Evolutionary conservation across 2,113 vertebrate genomes (phyloP).

Genomic region (Hydrolagus affinis): DNA sequence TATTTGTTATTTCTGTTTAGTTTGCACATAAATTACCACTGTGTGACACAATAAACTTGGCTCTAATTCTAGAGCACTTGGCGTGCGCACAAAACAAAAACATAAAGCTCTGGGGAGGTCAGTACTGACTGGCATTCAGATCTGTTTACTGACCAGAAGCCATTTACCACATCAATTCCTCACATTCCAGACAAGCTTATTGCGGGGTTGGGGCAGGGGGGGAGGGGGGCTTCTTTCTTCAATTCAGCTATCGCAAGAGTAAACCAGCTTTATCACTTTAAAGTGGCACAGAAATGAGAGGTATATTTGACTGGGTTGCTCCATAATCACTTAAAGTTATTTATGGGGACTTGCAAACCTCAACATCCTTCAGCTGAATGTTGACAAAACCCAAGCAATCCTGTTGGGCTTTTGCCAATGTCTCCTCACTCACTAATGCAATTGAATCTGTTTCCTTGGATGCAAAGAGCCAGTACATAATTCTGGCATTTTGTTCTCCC

Average conservation of each 20-base stretch:
- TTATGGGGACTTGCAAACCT: not conserved
- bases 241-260: slow-evolving; percentile 28
- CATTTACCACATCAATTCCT: slow-evolving; percentile 21
- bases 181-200: slow-evolving; percentile 22
- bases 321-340: not conserved
- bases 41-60: slow-evolving; percentile 2
- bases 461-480: too few species aligned
- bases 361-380: too few species aligned
- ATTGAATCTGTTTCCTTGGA: too few species aligned
- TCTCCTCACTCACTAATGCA: too few species aligned
- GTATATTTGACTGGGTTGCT: not conserved
- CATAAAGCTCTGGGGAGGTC: slow-evolving; percentile 34
- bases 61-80: not conserved
- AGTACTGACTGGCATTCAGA: slow-evolving; percentile 37
- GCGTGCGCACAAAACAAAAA: not conserved
- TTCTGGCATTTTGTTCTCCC: too few species aligned
- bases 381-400: too few species aligned
- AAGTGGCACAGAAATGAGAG: not conserved
- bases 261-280: slow-evolving; percentile 33
- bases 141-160: slow-evolving; percentile 34
- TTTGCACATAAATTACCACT: not conserved
- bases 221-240: slow-evolving; percentile 13
- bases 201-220: too few species aligned
- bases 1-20: too few species aligned
- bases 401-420: too few species aligned